These are phyloP conservation scores for Sepioteuthis lessoniana DNA, from an alignment of 2,888 invertebrate genomes.

Conservation along the genomic window DNA sequence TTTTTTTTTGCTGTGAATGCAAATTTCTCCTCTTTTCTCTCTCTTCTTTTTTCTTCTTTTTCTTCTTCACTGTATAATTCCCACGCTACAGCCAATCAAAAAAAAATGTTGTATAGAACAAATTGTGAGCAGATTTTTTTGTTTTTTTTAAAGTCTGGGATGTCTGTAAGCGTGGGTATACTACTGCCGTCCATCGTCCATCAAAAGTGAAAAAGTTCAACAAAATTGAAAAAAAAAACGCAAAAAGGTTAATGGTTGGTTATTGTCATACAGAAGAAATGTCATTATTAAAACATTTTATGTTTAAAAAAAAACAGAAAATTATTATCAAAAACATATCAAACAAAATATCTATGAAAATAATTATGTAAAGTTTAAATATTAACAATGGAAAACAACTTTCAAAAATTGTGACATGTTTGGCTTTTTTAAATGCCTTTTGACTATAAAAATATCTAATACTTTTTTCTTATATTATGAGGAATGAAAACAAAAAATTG, in stretches of 20 bases:
- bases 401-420: not conserved
- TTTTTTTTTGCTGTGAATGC: not conserved
- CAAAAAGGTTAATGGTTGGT: slow-evolving; percentile 20
- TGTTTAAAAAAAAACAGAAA: not conserved
- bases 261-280: not conserved
- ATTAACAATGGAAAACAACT: not conserved
- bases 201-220: slow-evolving; percentile 33
- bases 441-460: too few species aligned
- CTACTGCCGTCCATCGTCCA: not conserved
- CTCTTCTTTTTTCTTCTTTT: not conserved
- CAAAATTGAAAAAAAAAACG: not conserved
- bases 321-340: not conserved
- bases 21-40: not conserved
- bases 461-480: too few species aligned
- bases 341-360: not conserved
- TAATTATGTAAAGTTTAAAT: not conserved
- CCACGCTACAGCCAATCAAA: not conserved
- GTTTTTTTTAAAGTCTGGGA: not conserved
- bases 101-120: not conserved
- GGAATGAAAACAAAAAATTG: too few species aligned
- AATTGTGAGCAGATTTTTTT: not conserved
- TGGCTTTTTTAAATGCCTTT: not conserved
- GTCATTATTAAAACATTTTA: not conserved
- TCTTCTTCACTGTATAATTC: not conserved
- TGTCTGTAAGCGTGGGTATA: slow-evolving; percentile 21